Evolutionary conservation across 2,113 vertebrate genomes (phyloP).

Genomic region (Sphyrna mokarran): DNA sequence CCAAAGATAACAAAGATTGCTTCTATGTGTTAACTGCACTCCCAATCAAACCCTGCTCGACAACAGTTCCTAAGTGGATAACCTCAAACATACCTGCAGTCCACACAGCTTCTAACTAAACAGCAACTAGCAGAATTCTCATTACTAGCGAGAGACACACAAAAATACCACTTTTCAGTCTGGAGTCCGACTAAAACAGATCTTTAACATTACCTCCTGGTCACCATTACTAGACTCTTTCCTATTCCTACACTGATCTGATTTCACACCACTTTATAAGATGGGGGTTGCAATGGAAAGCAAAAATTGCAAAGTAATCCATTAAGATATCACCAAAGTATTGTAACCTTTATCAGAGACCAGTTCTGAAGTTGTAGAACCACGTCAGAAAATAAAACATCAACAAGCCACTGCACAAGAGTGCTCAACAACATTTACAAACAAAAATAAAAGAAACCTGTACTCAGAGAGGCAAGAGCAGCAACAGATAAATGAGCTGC

Average conservation of each 20-base stretch:
- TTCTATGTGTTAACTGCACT: too few relatives aligned
- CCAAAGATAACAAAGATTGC: too few relatives aligned
- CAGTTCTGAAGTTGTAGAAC: not conserved
- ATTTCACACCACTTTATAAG: not conserved
- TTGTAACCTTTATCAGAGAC: not conserved
- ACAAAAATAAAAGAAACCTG: not conserved
- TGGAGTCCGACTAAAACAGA: too few relatives aligned
- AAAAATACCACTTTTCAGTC: too few relatives aligned
- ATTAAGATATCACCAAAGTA: not conserved
- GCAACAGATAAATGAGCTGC: not conserved
- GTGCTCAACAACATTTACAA: not conserved
- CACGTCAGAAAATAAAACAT: not conserved
- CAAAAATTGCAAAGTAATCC: not conserved
- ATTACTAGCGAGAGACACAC: too few relatives aligned
- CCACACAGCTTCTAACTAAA: too few relatives aligned
- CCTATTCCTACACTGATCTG: not conserved
- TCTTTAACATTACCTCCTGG: not conserved
- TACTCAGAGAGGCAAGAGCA: not conserved
- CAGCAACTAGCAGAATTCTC: too few relatives aligned
- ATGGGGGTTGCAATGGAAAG: not conserved
- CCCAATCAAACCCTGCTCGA: too few relatives aligned
- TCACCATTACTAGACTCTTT: not conserved
- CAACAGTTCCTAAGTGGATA: too few relatives aligned
- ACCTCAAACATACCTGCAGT: too few relatives aligned
- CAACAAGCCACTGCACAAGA: not conserved